A percentile compares a stretch with the other conserved stretches of the same genome.
phyloP scores from a whole-genome alignment of 2,888 invertebrate species.

The Sarcophaga carnaria region DNA sequence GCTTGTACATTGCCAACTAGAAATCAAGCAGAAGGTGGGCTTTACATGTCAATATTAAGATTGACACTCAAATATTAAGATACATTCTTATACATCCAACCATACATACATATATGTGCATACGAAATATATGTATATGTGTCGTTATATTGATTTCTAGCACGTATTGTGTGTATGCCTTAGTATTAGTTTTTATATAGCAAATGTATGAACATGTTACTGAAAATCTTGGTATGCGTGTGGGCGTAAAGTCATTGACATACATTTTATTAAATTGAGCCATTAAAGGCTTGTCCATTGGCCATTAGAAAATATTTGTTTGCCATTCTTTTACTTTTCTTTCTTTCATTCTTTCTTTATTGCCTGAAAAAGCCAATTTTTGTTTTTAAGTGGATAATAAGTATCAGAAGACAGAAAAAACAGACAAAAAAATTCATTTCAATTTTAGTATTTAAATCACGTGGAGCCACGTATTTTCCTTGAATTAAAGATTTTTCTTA shows the following conservation, averaged over 20 bases:
- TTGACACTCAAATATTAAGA: background rate
- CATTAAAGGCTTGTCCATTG: background rate
- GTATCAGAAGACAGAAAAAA: background rate
- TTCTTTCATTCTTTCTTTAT: background rate
- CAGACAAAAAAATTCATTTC: background rate
- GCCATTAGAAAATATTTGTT: background rate
- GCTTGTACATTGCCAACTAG: too few relatives aligned
- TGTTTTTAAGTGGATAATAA: background rate
- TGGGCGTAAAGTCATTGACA: background rate
- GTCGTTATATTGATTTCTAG: background rate
- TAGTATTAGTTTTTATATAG: background rate
- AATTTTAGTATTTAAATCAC: too few relatives aligned
- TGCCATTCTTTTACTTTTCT: too few relatives aligned
- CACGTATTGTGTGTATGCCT: background rate
- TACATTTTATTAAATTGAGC: background rate
- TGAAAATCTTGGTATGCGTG: too few relatives aligned
- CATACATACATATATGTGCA: too few relatives aligned
- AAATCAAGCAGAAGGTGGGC: background rate
- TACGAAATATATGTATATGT: background rate
- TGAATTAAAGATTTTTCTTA: too few relatives aligned
- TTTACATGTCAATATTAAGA: background rate
- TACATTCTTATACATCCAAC: background rate
- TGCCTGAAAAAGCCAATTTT: background rate
- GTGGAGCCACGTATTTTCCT: too few relatives aligned
- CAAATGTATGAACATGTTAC: too few relatives aligned